A percentile compares a stretch with the other conserved stretches of the same genome.
Evolutionary conservation across 2,113 vertebrate genomes (phyloP).

Genomic region (Clarias macrocephalus): DNA sequence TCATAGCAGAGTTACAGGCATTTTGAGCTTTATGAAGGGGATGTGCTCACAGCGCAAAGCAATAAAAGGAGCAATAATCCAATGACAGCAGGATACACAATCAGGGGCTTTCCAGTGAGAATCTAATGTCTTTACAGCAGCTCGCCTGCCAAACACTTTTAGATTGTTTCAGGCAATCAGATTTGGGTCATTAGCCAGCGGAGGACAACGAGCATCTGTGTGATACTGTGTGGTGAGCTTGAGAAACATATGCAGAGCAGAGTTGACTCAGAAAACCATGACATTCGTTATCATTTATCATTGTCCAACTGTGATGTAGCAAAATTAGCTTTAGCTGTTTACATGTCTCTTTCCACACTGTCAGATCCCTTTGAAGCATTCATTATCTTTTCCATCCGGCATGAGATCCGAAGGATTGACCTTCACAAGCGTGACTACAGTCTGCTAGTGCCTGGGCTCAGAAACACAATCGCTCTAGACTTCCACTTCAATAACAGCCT

Average conservation of each 20-base stretch:
- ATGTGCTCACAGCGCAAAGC: constrained; percentile 39
- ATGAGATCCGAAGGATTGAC: constrained; percentile 97
- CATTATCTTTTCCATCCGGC: constrained; percentile 98
- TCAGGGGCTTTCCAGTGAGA: constrained; percentile 52
- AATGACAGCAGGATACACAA: constrained; percentile 47
- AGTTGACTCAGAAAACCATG: constrained; percentile 19
- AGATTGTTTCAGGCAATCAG: constrained; percentile 49
- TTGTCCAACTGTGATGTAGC: constrained; percentile 19
- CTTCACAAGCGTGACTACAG: constrained; percentile 97
- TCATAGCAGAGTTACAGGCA: constrained; percentile 16
- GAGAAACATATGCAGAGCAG: constrained; percentile 23
- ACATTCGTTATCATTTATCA: constrained; percentile 16
- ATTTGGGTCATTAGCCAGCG: constrained; percentile 50
- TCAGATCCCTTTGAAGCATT: constrained; percentile 98
- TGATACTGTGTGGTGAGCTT: constrained; percentile 32
- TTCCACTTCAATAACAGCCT: constrained; percentile 95
- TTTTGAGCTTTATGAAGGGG: constrained; percentile 3
- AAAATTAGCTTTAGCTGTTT: constrained; percentile 15
- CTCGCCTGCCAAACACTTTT: constrained; percentile 55
- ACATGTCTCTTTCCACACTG: constrained; percentile 49
- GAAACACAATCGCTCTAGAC: constrained; percentile 97
- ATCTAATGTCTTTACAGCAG: constrained; percentile 55
- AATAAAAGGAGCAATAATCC: constrained; percentile 55
- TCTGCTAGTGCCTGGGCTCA: constrained; percentile 90
- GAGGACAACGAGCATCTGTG: constrained; percentile 45